Evolutionary conservation across 2,888 invertebrate species (phyloP), one percentile per base, ranked within the genome.

Genomic region (Petrophora chlorosata): DNA sequence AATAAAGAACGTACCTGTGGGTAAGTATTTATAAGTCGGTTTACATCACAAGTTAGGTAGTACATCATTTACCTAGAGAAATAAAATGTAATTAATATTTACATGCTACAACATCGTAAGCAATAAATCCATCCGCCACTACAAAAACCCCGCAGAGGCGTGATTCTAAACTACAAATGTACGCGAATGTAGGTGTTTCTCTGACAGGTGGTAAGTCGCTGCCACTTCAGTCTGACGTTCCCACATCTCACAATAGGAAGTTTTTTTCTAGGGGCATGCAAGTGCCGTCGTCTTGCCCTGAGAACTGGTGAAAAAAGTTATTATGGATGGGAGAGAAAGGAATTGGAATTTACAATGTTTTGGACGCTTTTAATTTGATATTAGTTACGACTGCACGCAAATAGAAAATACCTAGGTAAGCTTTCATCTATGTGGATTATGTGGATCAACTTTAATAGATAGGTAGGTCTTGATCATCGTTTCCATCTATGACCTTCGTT

Each of bases 191-290:
- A 19, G 19, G 19, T 9, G 22, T 32, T 10, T n/a, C 3, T 8
- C 4, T 16, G 64, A 72, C 82, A 83, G 82, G 82, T 84, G 82
- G 74, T 67, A 70, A 67, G 68, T 67, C 65, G 23, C 23, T 2
- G 7, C 8, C 8, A 9, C 15, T 5, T 73, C 70, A 3, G 14
- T 14, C 3, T 5, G 10, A 12, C 3, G 25, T 81, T 84, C 83
- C 79, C 84, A 83, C 76, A 67, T 47, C 56, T 17, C 55, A 83
- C 77, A 82, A 81, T 78, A 51, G 60, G 16, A 38, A 5, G 61
- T 68, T 73, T 76, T 77, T 72, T 68, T 61, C 55, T 49, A 25
- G 51, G 48, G 60, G 56, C 56, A 63, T 56, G 59, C 63, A 73
- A 70, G 64, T 71, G 72, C 73, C 72, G 33, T 26, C 26, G 33